Conservation (phyloP, 2,888 invertebrate species). For the Serripes groenlandicus region DNA sequence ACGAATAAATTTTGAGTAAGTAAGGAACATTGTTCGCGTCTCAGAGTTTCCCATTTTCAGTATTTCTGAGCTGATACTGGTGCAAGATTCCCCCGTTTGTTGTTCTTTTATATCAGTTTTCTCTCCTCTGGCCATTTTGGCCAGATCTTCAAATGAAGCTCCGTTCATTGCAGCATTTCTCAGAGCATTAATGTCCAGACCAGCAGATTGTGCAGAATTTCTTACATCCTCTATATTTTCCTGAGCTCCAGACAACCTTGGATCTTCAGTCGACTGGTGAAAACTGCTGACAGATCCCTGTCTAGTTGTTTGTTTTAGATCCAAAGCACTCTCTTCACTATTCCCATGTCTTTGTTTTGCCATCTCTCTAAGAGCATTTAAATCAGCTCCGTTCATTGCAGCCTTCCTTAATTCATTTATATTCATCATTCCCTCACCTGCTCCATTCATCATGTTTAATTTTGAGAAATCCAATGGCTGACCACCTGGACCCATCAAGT, state of each 20-base stretch:
- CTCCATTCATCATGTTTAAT: not conserved
- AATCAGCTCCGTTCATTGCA: conserved; percentile 51
- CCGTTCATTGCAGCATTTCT: conserved; percentile 58
- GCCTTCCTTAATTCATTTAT: conserved; percentile 49
- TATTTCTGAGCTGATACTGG: conserved; percentile 76
- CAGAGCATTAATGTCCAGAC: conserved; percentile 49
- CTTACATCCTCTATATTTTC: conserved; percentile 20
- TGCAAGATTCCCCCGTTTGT: not conserved
- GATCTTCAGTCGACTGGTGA: not conserved
- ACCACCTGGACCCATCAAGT: not conserved
- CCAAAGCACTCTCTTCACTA: not conserved
- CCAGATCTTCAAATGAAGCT: conserved; percentile 58
- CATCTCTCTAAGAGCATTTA: conserved; percentile 50
- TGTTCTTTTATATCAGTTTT: not conserved
- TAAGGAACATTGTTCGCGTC: conserved; percentile 78
- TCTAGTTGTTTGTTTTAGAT: not conserved
- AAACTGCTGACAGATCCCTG: not conserved
- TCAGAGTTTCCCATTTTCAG: conserved; percentile 77
- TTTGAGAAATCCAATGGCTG: not conserved
- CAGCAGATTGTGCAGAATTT: conserved; percentile 48
- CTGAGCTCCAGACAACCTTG: not conserved
- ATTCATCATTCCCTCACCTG: conserved; percentile 22
- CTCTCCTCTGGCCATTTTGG: conserved; percentile 45
- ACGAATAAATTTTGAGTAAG: conserved; percentile 83
- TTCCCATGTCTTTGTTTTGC: conserved; percentile 3